Percentiles rank a stretch among this genome's conserved stretches.
Evolutionary conservation across 1,140 invertebrate genomes (phyloP).

Genomic region (Drosophila oshimai): DNA sequence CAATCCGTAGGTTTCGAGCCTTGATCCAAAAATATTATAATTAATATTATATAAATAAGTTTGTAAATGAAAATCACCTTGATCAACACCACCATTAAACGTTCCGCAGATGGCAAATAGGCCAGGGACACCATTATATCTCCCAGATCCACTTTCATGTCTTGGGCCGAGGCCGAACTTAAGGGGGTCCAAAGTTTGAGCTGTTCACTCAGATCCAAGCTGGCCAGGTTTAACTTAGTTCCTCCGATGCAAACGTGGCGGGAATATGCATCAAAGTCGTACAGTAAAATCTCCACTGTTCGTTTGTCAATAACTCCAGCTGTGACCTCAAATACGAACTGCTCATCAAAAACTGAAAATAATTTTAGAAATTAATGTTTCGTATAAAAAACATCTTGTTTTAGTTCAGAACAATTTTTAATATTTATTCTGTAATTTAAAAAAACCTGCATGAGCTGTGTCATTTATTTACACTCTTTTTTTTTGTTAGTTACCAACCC

Average conservation of each 20-base stretch:
- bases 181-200: slow-evolving; percentile 83
- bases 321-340: slow-evolving; percentile 89
- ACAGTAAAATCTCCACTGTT: slow-evolving; percentile 84
- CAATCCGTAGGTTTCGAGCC: slow-evolving; percentile 85
- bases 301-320: slow-evolving; percentile 84
- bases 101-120: slow-evolving; percentile 86
- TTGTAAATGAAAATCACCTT: no score
- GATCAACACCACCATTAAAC: slow-evolving; percentile 87
- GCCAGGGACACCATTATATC: slow-evolving; percentile 88
- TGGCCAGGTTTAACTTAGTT: slow-evolving; percentile 83
- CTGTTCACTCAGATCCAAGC: slow-evolving; percentile 83
- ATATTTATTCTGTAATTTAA: no score
- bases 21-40: no score
- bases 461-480: no score
- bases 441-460: no score
- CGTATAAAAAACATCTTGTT: no score
- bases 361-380: no score
- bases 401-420: no score
- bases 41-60: no score
- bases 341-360: slow-evolving; percentile 86
- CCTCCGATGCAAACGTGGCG: slow-evolving; percentile 85
- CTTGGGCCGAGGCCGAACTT: slow-evolving; percentile 82
- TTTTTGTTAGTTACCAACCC: no score
- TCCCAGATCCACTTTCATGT: slow-evolving; percentile 84
- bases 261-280: slow-evolving; percentile 88